Base-by-base conservation (phyloP, 2,888 invertebrate genomes). In the Microctonus hyperodae region DNA sequence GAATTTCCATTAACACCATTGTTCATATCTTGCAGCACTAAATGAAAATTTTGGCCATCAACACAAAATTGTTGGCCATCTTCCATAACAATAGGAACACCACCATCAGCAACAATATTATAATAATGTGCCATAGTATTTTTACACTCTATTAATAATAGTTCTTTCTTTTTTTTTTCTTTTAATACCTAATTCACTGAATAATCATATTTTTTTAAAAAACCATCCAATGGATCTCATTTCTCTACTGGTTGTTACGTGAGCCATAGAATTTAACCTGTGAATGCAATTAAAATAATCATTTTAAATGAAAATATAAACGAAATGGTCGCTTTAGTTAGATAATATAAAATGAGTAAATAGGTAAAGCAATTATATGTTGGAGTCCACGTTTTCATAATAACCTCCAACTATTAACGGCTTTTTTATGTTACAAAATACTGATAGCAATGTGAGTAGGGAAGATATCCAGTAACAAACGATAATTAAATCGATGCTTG, bases 121-220 rank as follows among this genome's bases (percentile, higher is more conserved):
- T 74, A 81, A 79, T 80, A 81, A 70, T 82, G 81, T 76, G 81
- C 83, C 83, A 83, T 83, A 73, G 71, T 74, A 73, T 65, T 61
- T n/a, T 59, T 64, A 67, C 64, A 67, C 60, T 53, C 50, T 62
- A 33, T 53, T 16, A 25, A 33, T 51, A 37, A 56, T 56, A 53
- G 25, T 55, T 33, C 16, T 7, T 16, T 16, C 16, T 16, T 7
- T 60, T 31, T 64, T 20, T 55, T 57, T 40, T 67, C 65, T n/a
- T n/a, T n/a, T n/a, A n/a, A n/a, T n/a, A n/a, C n/a, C n/a, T n/a
- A n/a, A 58, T 37, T 44, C 44, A 59, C 59, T 59, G 40, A 23
- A 23, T 16, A 44, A 59, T 59, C 59, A 59, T 59, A 16, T 37
- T 59, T 23, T 28, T 40, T n/a, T 44, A 59, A 44, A 33, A 10